Evolutionary conservation across 2,113 vertebrate species (phyloP).

Genomic region (Bungarus multicinctus): DNA sequence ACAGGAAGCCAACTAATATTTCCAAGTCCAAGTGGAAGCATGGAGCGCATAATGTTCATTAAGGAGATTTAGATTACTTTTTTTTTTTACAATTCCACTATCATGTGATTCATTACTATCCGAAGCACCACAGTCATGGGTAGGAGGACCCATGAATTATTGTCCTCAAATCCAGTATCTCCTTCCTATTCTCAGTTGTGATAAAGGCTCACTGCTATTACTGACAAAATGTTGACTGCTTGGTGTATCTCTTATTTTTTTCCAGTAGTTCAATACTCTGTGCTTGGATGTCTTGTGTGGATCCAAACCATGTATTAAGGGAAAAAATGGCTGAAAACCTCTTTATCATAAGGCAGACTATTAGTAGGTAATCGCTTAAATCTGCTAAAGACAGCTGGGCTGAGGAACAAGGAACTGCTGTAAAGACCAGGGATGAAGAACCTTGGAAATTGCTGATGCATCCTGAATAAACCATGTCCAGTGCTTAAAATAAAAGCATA

Average conservation of each 20-base stretch:
- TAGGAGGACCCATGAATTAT: neutral
- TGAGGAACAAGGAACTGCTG: neutral
- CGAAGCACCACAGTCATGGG: neutral
- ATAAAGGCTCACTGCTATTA: neutral
- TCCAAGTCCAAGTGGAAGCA: neutral
- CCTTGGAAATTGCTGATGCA: neutral
- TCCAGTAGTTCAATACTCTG: neutral
- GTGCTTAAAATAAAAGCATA: neutral
- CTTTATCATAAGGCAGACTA: neutral
- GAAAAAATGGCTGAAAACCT: neutral
- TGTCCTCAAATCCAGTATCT: neutral
- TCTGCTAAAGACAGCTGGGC: neutral
- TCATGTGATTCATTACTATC: neutral
- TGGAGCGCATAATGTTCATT: neutral
- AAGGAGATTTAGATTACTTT: neutral
- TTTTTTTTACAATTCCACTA: neutral
- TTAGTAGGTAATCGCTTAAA: neutral
- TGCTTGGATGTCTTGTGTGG: neutral
- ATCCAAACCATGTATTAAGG: neutral
- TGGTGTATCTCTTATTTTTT: neutral
- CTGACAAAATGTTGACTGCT: neutral
- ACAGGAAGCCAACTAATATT: neutral
- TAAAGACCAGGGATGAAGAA: neutral
- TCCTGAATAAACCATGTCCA: neutral
- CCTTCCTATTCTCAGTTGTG: neutral